Conservation (phyloP, 1,140 invertebrate genomes). For the Bombus cullumanus region DNA sequence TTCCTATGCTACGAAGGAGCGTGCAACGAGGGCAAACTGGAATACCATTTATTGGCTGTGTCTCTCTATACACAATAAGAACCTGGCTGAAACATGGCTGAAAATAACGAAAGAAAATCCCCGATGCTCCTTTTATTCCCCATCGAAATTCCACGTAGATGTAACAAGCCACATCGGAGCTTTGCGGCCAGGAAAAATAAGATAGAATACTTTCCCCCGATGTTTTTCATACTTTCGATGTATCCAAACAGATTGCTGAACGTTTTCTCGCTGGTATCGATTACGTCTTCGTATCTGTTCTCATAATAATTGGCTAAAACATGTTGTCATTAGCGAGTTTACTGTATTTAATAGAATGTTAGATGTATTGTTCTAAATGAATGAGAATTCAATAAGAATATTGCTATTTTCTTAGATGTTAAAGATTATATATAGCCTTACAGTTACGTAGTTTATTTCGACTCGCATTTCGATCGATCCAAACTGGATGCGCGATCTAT, state of each 20-base stretch:
- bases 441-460: too few species aligned
- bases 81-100: not conserved
- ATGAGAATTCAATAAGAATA: too few species aligned
- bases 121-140: not conserved
- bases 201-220: not conserved
- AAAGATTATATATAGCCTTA: too few species aligned
- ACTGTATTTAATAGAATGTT: too few species aligned
- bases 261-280: not conserved
- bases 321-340: too few species aligned
- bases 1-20: not conserved
- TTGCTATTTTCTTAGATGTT: too few species aligned
- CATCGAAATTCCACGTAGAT: not conserved
- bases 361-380: too few species aligned
- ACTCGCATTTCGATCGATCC: too few species aligned
- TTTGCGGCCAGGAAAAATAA: not conserved
- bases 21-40: not conserved
- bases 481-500: too few species aligned
- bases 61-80: too few species aligned
- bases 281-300: not conserved
- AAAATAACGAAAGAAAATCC: slow-evolving; percentile 5
- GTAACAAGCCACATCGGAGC: not conserved
- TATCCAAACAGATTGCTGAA: not conserved
- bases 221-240: not conserved
- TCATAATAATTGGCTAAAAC: not conserved
- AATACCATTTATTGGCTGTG: slow-evolving; percentile 7